Evolutionary conservation across 2,113 vertebrate species (phyloP), one percentile per base, ranked within the genome.

Genomic region (Leptodactylus fuscus): DNA sequence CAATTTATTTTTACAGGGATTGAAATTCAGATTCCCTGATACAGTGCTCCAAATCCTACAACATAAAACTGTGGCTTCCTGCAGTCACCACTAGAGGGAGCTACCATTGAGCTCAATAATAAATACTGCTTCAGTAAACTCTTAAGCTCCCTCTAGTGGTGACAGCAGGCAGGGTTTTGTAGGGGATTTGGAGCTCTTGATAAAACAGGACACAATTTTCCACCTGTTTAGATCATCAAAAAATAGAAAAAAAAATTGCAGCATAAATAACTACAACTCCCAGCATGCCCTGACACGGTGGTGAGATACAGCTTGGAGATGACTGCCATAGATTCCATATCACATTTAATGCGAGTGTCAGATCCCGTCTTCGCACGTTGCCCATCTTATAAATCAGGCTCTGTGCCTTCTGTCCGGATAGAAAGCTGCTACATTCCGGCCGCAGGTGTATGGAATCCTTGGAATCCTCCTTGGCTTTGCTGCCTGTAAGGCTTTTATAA

Each of bases 401-500:
- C 27, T 82, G 80, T 70, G 15, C 36, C 44, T 9, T 44, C 38
- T 20, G 13, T 9, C 0, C 18, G 24, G 55, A 16, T 15, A 55
- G 6, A 69, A 12, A 82, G 48, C 32, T 71, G 81, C 34, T 29
- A 83, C 62, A 83, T 62, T 83, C 81, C 53, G 18, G 22, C 36
- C 15, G 49, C 69, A 75, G 70, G 70, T 83, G 53, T 22, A 44
- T 75, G 67, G 70, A 83, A 83, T 83, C 3, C 15, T 36, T 75
- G 81, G 70, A 83, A 83, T 83, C 69, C 70, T 27, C 18, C 48
- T 58, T 11, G 7, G 51, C n/a, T 4, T 60, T 48, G 13, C 49
- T 74, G 81, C 81, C 70, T 55, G 16, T n/a, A 55, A 83, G 81
- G 81, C 51, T 27, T 74, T 46, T 60, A n/a, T 41, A 38, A 24